Evolutionary conservation across 2,888 invertebrate genomes (phyloP).

Genomic region (Chelonus formosanus): DNA sequence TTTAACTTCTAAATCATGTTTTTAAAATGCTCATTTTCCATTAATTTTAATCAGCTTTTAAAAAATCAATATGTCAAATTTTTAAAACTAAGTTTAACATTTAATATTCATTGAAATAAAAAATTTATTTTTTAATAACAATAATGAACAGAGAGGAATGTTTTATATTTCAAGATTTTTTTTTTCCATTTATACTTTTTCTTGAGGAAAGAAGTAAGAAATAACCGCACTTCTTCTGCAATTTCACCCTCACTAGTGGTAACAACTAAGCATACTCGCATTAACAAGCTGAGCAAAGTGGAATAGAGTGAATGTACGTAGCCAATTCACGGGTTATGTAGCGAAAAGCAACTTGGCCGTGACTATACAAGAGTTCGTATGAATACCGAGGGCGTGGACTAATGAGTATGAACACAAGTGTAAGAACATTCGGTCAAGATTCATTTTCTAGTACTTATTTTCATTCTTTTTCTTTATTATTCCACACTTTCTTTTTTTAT

Average conservation of each 20-base stretch:
- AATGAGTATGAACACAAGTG: slow-evolving; percentile 40
- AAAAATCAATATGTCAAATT: neutral
- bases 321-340: slow-evolving; percentile 29
- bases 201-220: neutral
- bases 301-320: slow-evolving; percentile 17
- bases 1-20: too few relatives aligned
- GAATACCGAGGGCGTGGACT: slow-evolving; percentile 34
- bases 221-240: neutral
- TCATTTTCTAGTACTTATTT: slow-evolving; percentile 13
- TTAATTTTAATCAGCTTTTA: too few relatives aligned
- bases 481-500: slow-evolving; percentile 20
- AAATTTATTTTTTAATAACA: too few relatives aligned
- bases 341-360: slow-evolving; percentile 10
- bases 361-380: slow-evolving; percentile 15
- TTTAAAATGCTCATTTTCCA: too few relatives aligned
- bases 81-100: neutral
- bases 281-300: slow-evolving; percentile 21
- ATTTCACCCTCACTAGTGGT: slow-evolving; percentile 20
- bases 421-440: slow-evolving; percentile 40
- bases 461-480: slow-evolving; percentile 1
- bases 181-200: slow-evolving; percentile 7
- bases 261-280: slow-evolving; percentile 11
- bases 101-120: too few relatives aligned
- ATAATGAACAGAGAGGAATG: neutral
- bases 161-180: neutral